Evolutionary conservation across 2,888 invertebrate species (phyloP), one percentile per base, ranked within the genome.

Genomic region (Psylliodes chrysocephalus): DNA sequence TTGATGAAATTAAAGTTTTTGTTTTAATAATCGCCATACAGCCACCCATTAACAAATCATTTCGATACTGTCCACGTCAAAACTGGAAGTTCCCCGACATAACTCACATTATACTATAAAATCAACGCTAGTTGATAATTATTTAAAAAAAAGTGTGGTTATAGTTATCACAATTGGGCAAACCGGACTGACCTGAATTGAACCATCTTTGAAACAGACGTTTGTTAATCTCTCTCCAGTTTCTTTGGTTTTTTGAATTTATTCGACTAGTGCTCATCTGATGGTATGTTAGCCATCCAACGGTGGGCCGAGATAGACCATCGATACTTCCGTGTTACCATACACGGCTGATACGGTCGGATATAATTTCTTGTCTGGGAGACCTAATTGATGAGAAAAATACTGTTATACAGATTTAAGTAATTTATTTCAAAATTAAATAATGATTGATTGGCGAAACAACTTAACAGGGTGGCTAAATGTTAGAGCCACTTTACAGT

Each of bases 291-390:
- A 96, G 85, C 97, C 97, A 88, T 97, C 96, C 78, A 96, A 83
- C n/a, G 98, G 98, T 69, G 93, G 91, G 70, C 98, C 98, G 76
- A 97, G 85, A 83, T 99, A 99, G 42, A 98, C 95, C 97, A 99
- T 98, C 33, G 98, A 96, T 38, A 99, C 96, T 87, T 99, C 98
- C 49, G 98, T 98, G 82, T 99, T 98, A 65, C 98, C 98, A 85
- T 98, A 99, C 8, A 99, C 98, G 64, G 98, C 98, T 51, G 98
- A 97, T 55, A 98, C 94, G 65, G 98, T 94, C 65, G 98, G 98
- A 83, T 92, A 99, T 56, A 98, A 86, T 82, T 91, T 92, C 81
- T 94, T 95, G 79, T 93, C 93, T 60, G 98, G 97, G 81, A 98
- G 88, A 74, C 95, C 94, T 94, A 82, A 60, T 6, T 17, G 12